Percentiles rank a stretch among this genome's conserved stretches.
Evolutionary conservation across 2,113 vertebrate genomes (phyloP).

Genomic region (Rhinopomastus cyanomelas): DNA sequence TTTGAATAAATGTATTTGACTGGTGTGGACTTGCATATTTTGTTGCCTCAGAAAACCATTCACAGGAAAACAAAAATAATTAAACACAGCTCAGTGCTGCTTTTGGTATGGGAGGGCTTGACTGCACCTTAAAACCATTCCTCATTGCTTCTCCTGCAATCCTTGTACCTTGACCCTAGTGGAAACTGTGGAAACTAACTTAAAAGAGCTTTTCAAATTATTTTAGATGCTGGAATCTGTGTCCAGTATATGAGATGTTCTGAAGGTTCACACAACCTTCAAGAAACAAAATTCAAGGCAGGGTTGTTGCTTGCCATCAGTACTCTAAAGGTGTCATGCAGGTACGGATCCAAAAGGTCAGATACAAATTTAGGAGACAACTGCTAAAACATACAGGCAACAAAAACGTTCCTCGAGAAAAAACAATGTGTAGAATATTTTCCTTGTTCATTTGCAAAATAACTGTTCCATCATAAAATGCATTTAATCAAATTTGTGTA

Average conservation of each 20-base stretch:
- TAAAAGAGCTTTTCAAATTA: not conserved
- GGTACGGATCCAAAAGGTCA: not conserved
- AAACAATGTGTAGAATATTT: not conserved
- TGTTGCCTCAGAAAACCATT: not conserved
- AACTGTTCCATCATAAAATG: not conserved
- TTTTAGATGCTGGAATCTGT: not conserved
- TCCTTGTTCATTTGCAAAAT: no score
- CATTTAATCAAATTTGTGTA: not conserved
- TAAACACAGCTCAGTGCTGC: not conserved
- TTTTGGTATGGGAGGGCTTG: not conserved
- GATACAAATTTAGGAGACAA: not conserved
- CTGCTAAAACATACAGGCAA: not conserved
- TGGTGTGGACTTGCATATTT: not conserved
- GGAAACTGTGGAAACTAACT: not conserved
- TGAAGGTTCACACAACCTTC: not conserved
- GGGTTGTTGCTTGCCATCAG: not conserved
- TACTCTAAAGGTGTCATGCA: not conserved
- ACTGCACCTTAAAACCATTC: not conserved
- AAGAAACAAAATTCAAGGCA: not conserved
- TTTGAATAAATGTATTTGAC: slow-evolving; percentile 53
- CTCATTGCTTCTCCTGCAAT: not conserved
- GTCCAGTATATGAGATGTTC: not conserved
- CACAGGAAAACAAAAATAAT: not conserved
- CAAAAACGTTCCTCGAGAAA: not conserved
- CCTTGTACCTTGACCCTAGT: not conserved